A percentile compares a stretch with the other conserved stretches of the same genome.
These are phyloP conservation scores for Drepanosiphum platanoidis DNA, from an alignment of 2,888 invertebrate genomes.

Conservation along the genomic window DNA sequence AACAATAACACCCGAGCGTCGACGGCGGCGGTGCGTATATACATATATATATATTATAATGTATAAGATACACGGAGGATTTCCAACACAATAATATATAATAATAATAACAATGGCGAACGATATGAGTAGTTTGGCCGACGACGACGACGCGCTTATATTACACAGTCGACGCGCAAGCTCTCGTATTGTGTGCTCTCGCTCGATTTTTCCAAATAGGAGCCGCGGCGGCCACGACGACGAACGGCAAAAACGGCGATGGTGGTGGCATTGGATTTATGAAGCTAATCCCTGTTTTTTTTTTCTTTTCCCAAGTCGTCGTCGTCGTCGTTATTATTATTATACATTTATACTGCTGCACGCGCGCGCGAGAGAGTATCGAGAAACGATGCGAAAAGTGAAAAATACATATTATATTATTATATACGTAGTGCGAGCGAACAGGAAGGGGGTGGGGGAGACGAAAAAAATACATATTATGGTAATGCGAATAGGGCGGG, in stretches of 20 bases:
- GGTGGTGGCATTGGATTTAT: conserved; percentile 42
- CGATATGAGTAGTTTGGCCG: conserved; percentile 23
- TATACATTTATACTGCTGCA: not conserved
- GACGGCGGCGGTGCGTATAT: not conserved
- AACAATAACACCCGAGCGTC: conserved; percentile 40
- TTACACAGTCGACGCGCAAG: not conserved
- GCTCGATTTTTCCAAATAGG: conserved; percentile 8
- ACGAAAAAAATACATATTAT: conserved; percentile 49
- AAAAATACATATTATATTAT: not conserved
- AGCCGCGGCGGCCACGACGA: not conserved
- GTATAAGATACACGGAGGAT: conserved; percentile 1
- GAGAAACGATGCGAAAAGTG: conserved; percentile 56
- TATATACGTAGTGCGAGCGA: not conserved
- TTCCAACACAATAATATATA: conserved; percentile 41
- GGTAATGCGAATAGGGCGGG: conserved; percentile 34
- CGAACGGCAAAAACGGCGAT: conserved; percentile 28
- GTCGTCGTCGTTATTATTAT: conserved; percentile 32
- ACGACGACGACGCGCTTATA: conserved; percentile 7
- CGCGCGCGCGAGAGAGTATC: conserved; percentile 11
- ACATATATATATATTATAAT: conserved; percentile 1
- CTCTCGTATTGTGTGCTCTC: conserved; percentile 28
- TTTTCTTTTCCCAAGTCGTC: conserved; percentile 3
- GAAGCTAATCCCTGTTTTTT: conserved; percentile 45
- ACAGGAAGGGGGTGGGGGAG: conserved; percentile 22
- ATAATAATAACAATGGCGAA: conserved; percentile 45